phyloP scores from a whole-genome alignment of 2,113 vertebrate genomes.

The Scolopax mira region DNA sequence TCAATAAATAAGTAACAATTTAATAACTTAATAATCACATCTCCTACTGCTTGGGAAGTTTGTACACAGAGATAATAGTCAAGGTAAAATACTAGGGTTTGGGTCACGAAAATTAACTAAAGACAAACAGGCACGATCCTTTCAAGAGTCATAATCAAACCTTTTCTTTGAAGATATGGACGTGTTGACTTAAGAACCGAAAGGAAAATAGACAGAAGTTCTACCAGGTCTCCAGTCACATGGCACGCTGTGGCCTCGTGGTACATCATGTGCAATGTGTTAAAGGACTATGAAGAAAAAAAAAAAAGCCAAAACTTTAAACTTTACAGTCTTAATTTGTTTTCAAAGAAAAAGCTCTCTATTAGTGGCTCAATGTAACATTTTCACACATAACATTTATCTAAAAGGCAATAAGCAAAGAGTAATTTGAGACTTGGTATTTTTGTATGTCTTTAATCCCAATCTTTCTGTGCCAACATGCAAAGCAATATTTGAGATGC shows the following conservation, averaged over 20 bases:
- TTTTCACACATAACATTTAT: background rate
- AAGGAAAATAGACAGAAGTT: slow-evolving; percentile 97
- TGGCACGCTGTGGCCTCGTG: slow-evolving; percentile 98
- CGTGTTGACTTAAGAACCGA: slow-evolving; percentile 95
- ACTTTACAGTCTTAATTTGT: background rate
- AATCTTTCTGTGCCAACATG: background rate
- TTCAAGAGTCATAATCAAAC: slow-evolving; percentile 66
- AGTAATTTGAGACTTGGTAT: background rate
- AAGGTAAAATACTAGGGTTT: background rate
- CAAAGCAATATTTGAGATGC: background rate
- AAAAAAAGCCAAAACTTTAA: background rate
- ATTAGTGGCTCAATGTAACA: background rate
- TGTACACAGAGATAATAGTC: background rate
- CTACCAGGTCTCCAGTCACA: slow-evolving; percentile 96
- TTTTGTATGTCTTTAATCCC: background rate
- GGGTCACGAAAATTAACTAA: background rate
- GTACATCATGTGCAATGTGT: slow-evolving; percentile 99
- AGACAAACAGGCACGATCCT: background rate
- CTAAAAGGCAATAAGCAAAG: background rate
- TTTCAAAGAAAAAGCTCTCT: background rate
- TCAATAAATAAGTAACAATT: background rate
- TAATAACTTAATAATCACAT: background rate
- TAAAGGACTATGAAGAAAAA: slow-evolving; percentile 86
- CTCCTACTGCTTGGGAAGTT: background rate
- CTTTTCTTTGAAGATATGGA: slow-evolving; percentile 97